A percentile compares a stretch with the other conserved stretches of the same genome.
These are phyloP conservation scores for Eleutherodactylus coqui DNA, from an alignment of 2,797 vertebrate species.

Conservation along the genomic window DNA sequence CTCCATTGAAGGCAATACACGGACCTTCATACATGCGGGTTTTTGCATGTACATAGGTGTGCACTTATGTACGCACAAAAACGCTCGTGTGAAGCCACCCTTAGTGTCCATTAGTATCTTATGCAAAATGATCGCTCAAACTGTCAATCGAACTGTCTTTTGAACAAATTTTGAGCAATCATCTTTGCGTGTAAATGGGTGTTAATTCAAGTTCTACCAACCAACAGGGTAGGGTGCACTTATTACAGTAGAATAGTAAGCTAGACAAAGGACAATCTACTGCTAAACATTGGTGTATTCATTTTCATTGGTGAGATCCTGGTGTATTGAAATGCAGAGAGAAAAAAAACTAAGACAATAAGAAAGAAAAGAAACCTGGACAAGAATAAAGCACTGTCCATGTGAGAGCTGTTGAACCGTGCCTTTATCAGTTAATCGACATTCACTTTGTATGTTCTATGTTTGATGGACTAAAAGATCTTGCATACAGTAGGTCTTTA, in stretches of 20 bases:
- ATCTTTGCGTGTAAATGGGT: too few relatives aligned
- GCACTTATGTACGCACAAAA: too few relatives aligned
- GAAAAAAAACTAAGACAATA: neutral
- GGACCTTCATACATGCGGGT: too few relatives aligned
- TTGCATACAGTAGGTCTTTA: conserved; percentile 4
- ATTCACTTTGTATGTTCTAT: neutral
- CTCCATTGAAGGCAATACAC: too few relatives aligned
- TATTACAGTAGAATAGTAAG: neutral
- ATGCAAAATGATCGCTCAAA: too few relatives aligned
- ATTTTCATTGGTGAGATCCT: neutral
- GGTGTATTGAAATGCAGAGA: neutral
- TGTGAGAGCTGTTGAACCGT: neutral
- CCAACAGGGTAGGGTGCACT: neutral
- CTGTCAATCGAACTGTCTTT: too few relatives aligned
- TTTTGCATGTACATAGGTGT: too few relatives aligned
- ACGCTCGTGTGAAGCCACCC: too few relatives aligned
- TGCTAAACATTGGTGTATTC: neutral
- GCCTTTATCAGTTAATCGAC: neutral
- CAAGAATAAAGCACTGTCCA: neutral
- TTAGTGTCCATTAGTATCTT: too few relatives aligned
- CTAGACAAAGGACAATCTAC: neutral
- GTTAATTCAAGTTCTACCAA: neutral
- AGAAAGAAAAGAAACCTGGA: neutral
- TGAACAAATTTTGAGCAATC: too few relatives aligned
- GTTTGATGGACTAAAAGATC: conserved; percentile 16